A percentile compares a stretch with the other conserved stretches of the same genome.
phyloP scores from a whole-genome alignment of 1,140 invertebrate genomes.

The Drosophila punjabiensis region DNA sequence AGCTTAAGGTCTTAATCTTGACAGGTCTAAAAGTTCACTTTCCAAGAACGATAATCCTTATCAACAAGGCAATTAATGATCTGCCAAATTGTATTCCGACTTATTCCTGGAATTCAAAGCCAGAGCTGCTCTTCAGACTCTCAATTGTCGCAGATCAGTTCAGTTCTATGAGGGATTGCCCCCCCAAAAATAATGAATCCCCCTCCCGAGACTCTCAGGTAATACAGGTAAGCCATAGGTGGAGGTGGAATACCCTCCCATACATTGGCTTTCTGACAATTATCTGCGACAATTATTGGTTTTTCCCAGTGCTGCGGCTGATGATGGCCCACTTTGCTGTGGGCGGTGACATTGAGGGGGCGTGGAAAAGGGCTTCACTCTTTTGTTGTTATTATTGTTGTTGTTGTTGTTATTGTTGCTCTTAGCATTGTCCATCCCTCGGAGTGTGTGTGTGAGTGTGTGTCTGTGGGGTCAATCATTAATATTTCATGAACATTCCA shows the following conservation, averaged over 20 bases:
- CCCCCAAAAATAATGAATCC: not conserved
- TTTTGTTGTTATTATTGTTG: slow-evolving; percentile 16
- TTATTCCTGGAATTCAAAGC: not conserved
- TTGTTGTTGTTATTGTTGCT: slow-evolving; percentile 27
- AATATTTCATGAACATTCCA: slow-evolving; percentile 84
- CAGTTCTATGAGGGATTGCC: not conserved
- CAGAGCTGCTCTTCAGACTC: slow-evolving; percentile 2
- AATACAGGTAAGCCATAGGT: not conserved
- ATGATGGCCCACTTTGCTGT: slow-evolving; percentile 58
- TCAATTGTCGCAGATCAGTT: not conserved
- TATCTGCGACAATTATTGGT: slow-evolving; percentile 66
- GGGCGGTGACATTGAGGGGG: slow-evolving; percentile 71
- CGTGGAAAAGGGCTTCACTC: slow-evolving; percentile 13
- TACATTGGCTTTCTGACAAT: slow-evolving; percentile 44
- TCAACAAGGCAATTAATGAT: slow-evolving; percentile 1
- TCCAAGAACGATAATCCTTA: slow-evolving; percentile 17
- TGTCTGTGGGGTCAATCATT: slow-evolving; percentile 71
- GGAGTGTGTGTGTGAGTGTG: slow-evolving; percentile 5
- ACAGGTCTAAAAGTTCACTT: slow-evolving; percentile 9
- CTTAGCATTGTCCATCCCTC: slow-evolving; percentile 45
- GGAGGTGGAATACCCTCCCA: not conserved
- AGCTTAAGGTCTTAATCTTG: not conserved
- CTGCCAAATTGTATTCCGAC: not conserved
- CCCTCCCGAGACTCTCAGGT: not conserved
- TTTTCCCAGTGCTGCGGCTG: slow-evolving; percentile 43